phyloP scores from a whole-genome alignment of 2,113 vertebrate genomes.

The Galeopterus variegatus region DNA sequence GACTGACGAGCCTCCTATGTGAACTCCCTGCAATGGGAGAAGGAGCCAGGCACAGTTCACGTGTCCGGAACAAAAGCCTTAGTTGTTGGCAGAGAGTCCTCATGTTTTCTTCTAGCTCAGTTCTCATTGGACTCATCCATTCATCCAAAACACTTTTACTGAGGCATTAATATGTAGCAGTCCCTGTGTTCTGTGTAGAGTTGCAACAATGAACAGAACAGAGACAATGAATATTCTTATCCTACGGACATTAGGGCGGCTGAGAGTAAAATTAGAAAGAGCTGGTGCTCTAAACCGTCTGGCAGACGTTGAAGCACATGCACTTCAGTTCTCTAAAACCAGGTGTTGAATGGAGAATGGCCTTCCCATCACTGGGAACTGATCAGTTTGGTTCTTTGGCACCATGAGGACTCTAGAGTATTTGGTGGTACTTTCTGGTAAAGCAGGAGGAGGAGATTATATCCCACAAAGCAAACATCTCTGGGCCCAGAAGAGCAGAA shows the following conservation, averaged over 20 bases:
- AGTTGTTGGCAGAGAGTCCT: constrained; percentile 50
- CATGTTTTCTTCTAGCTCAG: constrained; percentile 28
- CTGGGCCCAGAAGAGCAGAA: no score
- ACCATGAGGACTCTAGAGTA: not conserved
- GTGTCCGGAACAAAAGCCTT: constrained; percentile 75
- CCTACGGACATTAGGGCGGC: not conserved
- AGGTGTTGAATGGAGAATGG: constrained; percentile 38
- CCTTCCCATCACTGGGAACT: not conserved
- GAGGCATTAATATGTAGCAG: constrained; percentile 68
- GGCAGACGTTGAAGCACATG: not conserved
- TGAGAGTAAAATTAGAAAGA: constrained; percentile 50
- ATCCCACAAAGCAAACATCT: no score
- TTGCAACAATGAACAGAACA: constrained; percentile 45
- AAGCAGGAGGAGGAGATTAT: no score
- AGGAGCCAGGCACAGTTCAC: constrained; percentile 60
- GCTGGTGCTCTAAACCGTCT: not conserved
- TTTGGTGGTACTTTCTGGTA: no score
- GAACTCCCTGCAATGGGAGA: constrained; percentile 42
- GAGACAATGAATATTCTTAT: not conserved
- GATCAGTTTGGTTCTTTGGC: not conserved
- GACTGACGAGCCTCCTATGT: constrained; percentile 60
- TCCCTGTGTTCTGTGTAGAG: constrained; percentile 49
- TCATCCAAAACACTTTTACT: constrained; percentile 56
- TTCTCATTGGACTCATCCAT: constrained; percentile 36
- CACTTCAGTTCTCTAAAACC: not conserved